Evolutionary conservation across 2,888 invertebrate species (phyloP).

Genomic region (Platypus cylindrus): DNA sequence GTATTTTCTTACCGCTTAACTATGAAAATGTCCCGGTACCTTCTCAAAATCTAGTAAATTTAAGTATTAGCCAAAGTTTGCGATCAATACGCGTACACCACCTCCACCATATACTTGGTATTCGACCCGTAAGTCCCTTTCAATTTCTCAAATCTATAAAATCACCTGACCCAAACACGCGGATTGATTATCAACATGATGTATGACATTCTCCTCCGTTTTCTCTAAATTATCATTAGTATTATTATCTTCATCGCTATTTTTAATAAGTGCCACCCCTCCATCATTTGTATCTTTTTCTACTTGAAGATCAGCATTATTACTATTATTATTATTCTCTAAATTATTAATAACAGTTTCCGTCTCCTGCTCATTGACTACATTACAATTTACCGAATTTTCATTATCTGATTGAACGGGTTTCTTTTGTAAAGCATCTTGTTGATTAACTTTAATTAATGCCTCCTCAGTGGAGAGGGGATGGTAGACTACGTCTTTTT

Average conservation of each 20-base stretch:
- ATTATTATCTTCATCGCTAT: not conserved
- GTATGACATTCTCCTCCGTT: constrained; percentile 5
- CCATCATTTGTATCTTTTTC: not conserved
- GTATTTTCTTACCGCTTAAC: not conserved
- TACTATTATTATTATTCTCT: constrained; percentile 1
- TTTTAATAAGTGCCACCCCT: not conserved
- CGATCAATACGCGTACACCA: no score
- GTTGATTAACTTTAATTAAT: constrained; percentile 8
- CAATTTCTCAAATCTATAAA: constrained; percentile 1
- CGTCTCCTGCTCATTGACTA: constrained; percentile 2
- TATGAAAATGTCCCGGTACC: no score
- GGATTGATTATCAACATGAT: constrained; percentile 8
- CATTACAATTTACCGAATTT: not conserved
- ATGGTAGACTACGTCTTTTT: no score
- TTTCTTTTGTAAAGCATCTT: not conserved
- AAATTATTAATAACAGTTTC: constrained; percentile 3
- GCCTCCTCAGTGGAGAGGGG: constrained; percentile 13
- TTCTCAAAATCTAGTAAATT: no score
- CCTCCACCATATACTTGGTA: no score
- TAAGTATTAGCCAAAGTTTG: no score
- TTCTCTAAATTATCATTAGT: not conserved
- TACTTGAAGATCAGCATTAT: not conserved
- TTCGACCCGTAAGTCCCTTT: no score
- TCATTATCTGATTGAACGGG: not conserved
- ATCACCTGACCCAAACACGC: constrained; percentile 15